Base-by-base conservation (phyloP, 2,888 invertebrate species). In the Pardosa pseudoannulata region DNA sequence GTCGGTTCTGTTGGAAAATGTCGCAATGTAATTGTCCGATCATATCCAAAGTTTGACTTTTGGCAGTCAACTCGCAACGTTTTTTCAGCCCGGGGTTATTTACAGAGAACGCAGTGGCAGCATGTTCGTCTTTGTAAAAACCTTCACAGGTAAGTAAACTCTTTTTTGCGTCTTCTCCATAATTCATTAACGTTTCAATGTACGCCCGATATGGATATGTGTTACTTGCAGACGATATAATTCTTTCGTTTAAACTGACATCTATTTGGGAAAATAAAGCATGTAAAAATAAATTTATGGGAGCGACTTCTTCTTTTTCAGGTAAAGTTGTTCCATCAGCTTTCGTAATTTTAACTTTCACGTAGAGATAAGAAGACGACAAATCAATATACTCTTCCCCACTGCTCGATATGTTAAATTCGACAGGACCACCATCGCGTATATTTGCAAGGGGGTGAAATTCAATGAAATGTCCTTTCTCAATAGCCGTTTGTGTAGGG, bases 281-380 rank as follows among this genome's bases (percentile, higher is more conserved):
- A 73, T 73, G 85, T n/a, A 68, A 9, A 79, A 85, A 85, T 27
- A 79, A 46, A 46, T 85, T 79, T 0, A 71, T 56, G 7, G 79
- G 79, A 9, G 39, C 72, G 9, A 79, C 79, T 39, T 29, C 23
- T 19, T 56, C 39, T 41, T 72, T 72, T n/a, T 9, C 3, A 6
- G 23, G 16, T n/a, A 78, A 28, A 1, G 32, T 0, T 6, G 27
- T 1, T 9, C 65, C 71, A 28, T 65, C 29, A 7, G 29, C n/a
- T 23, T 86, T 86, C 19, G 74, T 16, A 16, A 80, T 71, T 65
- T 79, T 86, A 9, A 39, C 79, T 71, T 75, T 74, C 13, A 86
- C 41, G 62, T 79, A 70, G 19, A 79, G 46, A 23, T 56, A 32
- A 5, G 70, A 31, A 13, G 39, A 28, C 0, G 62, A 31, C 13